Conservation (phyloP, 2,888 invertebrate genomes). For the Drosophila mulleri region DNA sequence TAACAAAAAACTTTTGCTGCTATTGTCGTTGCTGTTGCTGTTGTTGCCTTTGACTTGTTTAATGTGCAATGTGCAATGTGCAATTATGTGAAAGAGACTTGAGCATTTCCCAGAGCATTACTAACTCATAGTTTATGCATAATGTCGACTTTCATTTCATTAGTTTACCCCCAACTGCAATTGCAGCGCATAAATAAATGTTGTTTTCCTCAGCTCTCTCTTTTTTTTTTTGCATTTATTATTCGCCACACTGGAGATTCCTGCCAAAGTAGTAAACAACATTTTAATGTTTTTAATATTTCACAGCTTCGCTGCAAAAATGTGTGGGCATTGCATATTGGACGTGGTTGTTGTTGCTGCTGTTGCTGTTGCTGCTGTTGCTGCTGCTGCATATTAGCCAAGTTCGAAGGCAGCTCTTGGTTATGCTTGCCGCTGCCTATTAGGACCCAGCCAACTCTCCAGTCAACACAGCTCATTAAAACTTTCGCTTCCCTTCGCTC, state of each 20-base stretch:
- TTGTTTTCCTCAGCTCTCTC: background rate
- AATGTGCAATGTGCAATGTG: slow-evolving; percentile 42
- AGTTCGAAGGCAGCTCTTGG: slow-evolving; percentile 54
- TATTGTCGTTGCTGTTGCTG: slow-evolving; percentile 14
- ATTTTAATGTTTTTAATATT: slow-evolving; percentile 79
- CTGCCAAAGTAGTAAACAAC: slow-evolving; percentile 70
- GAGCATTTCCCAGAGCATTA: slow-evolving; percentile 67
- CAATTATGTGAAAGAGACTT: slow-evolving; percentile 49
- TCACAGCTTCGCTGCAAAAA: slow-evolving; percentile 43
- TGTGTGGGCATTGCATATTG: slow-evolving; percentile 12
- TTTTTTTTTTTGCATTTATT: slow-evolving; percentile 21
- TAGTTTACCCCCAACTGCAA: slow-evolving; percentile 53
- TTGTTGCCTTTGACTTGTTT: slow-evolving; percentile 32
- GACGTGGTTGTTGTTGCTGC: background rate
- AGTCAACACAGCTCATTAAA: slow-evolving; percentile 70
- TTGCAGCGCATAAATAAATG: slow-evolving; percentile 58
- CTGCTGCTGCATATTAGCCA: slow-evolving; percentile 51
- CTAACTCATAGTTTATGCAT: slow-evolving; percentile 76
- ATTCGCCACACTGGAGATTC: slow-evolving; percentile 46
- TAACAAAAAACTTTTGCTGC: slow-evolving; percentile 32
- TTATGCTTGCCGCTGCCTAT: slow-evolving; percentile 44
- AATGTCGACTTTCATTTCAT: slow-evolving; percentile 71
- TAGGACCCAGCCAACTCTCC: slow-evolving; percentile 48
- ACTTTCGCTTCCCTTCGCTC: slow-evolving; percentile 56
- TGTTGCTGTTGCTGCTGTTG: slow-evolving; percentile 3